phyloP scores from a whole-genome alignment of 2,797 vertebrate genomes.

The Synaphobranchus kaupii region DNA sequence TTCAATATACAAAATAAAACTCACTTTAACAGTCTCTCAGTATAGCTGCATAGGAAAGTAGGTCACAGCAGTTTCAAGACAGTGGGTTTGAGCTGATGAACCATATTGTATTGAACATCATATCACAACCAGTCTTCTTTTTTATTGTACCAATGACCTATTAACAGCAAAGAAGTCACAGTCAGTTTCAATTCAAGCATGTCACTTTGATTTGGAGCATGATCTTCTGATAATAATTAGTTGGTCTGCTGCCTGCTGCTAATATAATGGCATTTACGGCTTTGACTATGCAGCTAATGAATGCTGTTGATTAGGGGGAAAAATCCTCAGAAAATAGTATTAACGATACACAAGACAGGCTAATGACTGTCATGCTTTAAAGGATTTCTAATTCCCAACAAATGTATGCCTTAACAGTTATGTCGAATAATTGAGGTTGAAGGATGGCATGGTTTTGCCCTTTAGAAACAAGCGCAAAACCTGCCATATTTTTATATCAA shows the following conservation, averaged over 20 bases:
- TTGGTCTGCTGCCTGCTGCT: slow-evolving; percentile 10
- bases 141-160: slow-evolving; percentile 25
- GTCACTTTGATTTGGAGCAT: slow-evolving; percentile 33
- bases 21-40: neutral
- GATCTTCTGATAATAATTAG: slow-evolving; percentile 27
- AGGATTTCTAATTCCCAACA: slow-evolving; percentile 28
- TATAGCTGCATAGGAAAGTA: neutral
- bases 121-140: neutral
- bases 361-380: slow-evolving; percentile 30
- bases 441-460: neutral
- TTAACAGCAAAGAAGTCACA: slow-evolving; percentile 18
- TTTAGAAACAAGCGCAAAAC: slow-evolving; percentile 15
- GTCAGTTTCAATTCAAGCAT: slow-evolving; percentile 26
- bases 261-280: slow-evolving; percentile 19
- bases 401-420: slow-evolving; percentile 1
- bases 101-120: neutral
- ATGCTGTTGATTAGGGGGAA: slow-evolving; percentile 15
- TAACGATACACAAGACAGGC: slow-evolving; percentile 30
- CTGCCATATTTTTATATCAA: neutral
- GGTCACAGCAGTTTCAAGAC: neutral
- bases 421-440: slow-evolving; percentile 18
- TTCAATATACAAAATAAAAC: neutral
- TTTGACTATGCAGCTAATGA: slow-evolving; percentile 28
- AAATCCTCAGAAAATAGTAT: slow-evolving; percentile 25
- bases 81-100: neutral